phyloP scores from a whole-genome alignment of 2,888 invertebrate genomes.

The Phortica magna region DNA sequence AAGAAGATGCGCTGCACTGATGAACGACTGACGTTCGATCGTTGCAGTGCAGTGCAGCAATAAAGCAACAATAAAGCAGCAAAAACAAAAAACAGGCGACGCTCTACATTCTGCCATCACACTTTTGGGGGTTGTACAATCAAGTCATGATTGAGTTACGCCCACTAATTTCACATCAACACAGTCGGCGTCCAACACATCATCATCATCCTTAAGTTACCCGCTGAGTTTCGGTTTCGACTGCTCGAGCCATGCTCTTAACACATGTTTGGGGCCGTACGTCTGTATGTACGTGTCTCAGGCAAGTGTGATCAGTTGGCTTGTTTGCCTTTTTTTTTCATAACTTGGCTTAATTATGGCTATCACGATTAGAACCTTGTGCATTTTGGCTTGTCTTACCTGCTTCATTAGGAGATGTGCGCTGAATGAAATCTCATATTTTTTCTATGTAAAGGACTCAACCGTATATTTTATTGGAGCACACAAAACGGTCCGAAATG shows the following conservation, averaged over 20 bases:
- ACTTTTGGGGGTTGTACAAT: conserved; percentile 68
- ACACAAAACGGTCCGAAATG: too few relatives aligned
- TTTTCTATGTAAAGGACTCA: background rate
- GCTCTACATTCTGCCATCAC: conserved; percentile 16
- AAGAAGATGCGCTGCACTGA: background rate
- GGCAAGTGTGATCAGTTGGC: conserved; percentile 14
- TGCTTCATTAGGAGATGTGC: conserved; percentile 63
- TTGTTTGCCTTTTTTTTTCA: background rate
- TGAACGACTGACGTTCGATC: background rate
- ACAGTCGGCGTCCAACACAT: conserved; percentile 39
- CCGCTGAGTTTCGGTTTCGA: background rate
- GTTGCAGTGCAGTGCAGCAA: too few relatives aligned
- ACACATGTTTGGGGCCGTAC: conserved; percentile 6
- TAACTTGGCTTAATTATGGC: conserved; percentile 35
- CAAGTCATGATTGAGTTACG: conserved; percentile 76
- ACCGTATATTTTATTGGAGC: too few relatives aligned
- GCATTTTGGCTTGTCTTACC: conserved; percentile 22
- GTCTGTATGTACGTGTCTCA: conserved; percentile 9
- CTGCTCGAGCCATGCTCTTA: background rate
- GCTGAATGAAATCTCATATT: background rate
- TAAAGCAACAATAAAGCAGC: background rate
- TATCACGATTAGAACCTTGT: conserved; percentile 31
- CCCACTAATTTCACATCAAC: conserved; percentile 46
- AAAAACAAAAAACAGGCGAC: background rate
- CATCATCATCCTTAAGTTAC: conserved; percentile 50